Evolutionary conservation across 2,888 invertebrate genomes (phyloP).

Genomic region (Lochmaea capreae): DNA sequence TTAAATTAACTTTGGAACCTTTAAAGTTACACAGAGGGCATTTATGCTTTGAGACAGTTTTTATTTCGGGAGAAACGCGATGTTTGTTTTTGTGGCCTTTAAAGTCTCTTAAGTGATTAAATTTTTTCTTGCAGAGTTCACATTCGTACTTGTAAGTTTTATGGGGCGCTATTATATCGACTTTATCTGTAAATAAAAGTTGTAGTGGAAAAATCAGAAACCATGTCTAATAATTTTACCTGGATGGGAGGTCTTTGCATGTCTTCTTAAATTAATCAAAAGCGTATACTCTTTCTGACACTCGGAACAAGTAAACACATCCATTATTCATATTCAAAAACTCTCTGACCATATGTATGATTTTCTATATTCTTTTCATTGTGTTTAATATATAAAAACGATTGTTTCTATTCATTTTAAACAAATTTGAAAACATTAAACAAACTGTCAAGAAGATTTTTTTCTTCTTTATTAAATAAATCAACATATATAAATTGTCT

Average conservation of each 20-base stretch:
- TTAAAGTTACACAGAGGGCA: constrained; percentile 15
- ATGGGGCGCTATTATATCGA: constrained; percentile 1
- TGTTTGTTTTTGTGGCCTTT: constrained; percentile 4
- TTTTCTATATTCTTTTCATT: too few relatives aligned
- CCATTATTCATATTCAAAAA: neutral
- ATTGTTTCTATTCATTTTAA: too few relatives aligned
- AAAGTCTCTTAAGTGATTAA: neutral
- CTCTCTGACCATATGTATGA: too few relatives aligned
- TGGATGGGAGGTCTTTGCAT: constrained; percentile 3
- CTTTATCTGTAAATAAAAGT: constrained; percentile 2
- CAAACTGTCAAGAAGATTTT: too few relatives aligned
- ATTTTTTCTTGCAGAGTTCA: neutral
- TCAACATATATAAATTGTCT: too few relatives aligned
- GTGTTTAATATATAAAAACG: too few relatives aligned
- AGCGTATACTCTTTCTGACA: neutral
- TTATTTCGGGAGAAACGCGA: neutral
- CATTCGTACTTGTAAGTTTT: constrained; percentile 6
- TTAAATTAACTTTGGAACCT: constrained; percentile 8
- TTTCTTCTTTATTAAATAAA: too few relatives aligned
- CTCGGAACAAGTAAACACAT: constrained; percentile 5
- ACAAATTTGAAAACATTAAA: too few relatives aligned
- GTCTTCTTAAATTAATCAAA: constrained; percentile 1
- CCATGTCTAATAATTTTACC: neutral
- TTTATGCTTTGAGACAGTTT: constrained; percentile 1
- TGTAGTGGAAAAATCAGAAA: neutral